Evolutionary conservation across 2,797 vertebrate species (phyloP), one percentile per base, ranked within the genome.

Genomic region (Gorsachius magnificus): DNA sequence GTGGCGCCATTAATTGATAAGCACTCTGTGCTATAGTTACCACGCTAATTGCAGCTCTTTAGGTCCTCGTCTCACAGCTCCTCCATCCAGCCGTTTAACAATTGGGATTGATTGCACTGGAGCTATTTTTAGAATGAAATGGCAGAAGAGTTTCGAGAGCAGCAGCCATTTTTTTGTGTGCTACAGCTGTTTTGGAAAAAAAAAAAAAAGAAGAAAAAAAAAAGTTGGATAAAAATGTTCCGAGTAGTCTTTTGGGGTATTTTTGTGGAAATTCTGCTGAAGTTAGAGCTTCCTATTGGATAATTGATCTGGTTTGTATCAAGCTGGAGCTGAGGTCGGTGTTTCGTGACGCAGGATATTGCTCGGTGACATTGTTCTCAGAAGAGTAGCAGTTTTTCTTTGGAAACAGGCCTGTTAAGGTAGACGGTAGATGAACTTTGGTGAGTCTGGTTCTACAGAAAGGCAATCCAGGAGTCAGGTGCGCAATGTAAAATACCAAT

Each of bases 91-190:
- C 80, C 63, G 3, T 72, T 85, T n/a, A 68, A 97, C 93, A 97
- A 97, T 93, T 63, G 93, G 61, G 93, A 85, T 48, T 97, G 96
- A 97, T 96, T 97, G 96, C 94, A 92, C 20, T 46, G 65, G 33
- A 87, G 41, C 66, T 96, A 89, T 96, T 90, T 95, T 96, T 94
- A 91, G 95, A 48, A 85, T 41, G 71, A 94, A 87, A 78, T 61
- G 33, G 89, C 81, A 89, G 76, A 80, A 95, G 93, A 92, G 57
- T 92, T 91, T 93, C 89, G 84, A 96, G 87, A 94, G 90, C 64
- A 69, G 78, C 83, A 95, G 81, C 87, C 89, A 81, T 94, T 93
- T 95, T 90, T 93, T 58, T 87, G 72, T 72, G 53, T n/a, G 45
- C 85, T 95, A 94, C 96, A 96, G 87, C 93, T 96, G 96, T 46